phyloP scores from a whole-genome alignment of 2,113 vertebrate genomes.

The Planiliza haematocheilus region DNA sequence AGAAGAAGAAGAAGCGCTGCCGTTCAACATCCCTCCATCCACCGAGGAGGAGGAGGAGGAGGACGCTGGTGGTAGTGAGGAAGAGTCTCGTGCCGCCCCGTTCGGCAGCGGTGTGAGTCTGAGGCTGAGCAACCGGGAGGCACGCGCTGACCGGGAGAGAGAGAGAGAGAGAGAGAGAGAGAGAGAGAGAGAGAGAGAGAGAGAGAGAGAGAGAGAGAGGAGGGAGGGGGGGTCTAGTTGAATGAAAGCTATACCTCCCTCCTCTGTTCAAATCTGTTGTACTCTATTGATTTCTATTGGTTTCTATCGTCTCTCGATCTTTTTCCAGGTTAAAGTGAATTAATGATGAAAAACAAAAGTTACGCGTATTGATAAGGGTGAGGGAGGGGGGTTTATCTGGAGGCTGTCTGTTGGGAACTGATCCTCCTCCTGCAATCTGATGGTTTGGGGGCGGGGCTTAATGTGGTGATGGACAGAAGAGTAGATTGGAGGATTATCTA shows the following conservation, averaged over 20 bases:
- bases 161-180: background rate
- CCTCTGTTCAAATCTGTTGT: background rate
- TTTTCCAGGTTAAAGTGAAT: constrained; percentile 13
- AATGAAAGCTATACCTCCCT: constrained; percentile 24
- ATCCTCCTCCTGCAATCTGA: no score
- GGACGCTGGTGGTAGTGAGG: background rate
- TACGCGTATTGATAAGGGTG: no score
- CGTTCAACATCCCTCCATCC: constrained; percentile 45
- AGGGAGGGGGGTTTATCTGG: no score
- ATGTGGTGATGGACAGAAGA: no score
- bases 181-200: background rate
- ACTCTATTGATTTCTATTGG: background rate
- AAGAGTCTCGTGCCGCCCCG: constrained; percentile 37
- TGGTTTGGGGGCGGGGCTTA: no score
- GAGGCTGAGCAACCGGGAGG: constrained; percentile 35
- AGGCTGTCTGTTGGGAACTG: no score
- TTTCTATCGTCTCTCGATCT: background rate
- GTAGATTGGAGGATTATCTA: no score
- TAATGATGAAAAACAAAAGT: constrained; percentile 25
- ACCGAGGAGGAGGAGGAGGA: constrained; percentile 18
- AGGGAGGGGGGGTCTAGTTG: background rate
- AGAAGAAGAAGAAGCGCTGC: constrained; percentile 31
- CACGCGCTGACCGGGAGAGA: constrained; percentile 36
- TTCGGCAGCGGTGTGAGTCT: constrained; percentile 25
- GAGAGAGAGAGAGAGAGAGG: no score